A percentile compares a stretch with the other conserved stretches of the same genome.
Evolutionary conservation across 2,888 invertebrate genomes (phyloP).

Genomic region (Atrina japonica): DNA sequence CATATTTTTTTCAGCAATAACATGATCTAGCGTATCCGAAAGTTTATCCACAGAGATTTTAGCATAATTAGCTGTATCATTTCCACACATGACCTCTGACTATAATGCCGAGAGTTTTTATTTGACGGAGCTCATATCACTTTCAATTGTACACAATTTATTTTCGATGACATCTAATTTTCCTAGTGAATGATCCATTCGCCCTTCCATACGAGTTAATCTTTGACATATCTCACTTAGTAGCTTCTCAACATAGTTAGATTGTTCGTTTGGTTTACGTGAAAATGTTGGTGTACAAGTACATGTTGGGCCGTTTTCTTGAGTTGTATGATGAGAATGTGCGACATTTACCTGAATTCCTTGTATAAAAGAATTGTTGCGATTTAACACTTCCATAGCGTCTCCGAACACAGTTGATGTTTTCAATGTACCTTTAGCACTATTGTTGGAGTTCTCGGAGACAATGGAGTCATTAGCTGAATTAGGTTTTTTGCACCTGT

Average conservation of each 20-base stretch:
- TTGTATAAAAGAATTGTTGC: no score
- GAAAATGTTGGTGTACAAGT: background rate
- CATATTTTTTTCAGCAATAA: background rate
- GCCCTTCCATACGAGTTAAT: conserved; percentile 1
- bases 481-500: no score
- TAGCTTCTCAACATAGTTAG: background rate
- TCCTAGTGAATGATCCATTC: background rate
- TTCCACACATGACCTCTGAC: background rate
- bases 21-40: background rate
- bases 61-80: background rate
- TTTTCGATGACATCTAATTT: background rate
- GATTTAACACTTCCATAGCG: no score
- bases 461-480: no score
- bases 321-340: background rate
- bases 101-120: background rate
- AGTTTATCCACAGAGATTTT: background rate
- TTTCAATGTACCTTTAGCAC: no score
- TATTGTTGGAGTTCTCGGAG: no score
- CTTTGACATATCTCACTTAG: background rate
- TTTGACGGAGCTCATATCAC: background rate
- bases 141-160: background rate
- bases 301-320: background rate
- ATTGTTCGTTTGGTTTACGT: background rate
- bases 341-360: no score
- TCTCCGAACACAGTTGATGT: no score